Conservation (phyloP, 2,113 vertebrate genomes). For the Coracopsis vasa region DNA sequence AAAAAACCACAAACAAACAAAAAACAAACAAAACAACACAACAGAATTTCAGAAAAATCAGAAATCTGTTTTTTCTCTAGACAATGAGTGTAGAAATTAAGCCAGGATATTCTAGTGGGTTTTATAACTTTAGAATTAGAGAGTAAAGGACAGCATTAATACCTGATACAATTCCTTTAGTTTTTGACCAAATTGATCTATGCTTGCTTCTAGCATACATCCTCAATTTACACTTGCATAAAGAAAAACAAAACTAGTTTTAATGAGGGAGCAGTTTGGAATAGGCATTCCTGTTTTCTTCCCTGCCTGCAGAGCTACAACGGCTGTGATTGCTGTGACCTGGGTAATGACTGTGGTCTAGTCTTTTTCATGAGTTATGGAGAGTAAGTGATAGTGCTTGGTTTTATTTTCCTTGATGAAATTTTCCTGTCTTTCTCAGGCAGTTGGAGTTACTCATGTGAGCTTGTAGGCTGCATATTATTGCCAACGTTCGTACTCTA, state of each 20-base stretch:
- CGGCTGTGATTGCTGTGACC: background rate
- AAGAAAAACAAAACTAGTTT: background rate
- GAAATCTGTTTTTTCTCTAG: background rate
- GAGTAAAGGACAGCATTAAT: background rate
- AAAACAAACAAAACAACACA: background rate
- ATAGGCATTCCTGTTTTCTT: background rate
- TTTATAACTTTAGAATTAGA: background rate
- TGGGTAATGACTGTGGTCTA: background rate
- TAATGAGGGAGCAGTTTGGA: background rate
- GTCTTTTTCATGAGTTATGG: background rate
- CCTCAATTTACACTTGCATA: background rate
- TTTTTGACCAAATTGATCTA: background rate
- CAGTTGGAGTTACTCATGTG: background rate
- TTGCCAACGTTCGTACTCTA: rapidly evolving
- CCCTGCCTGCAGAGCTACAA: background rate
- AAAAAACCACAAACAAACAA: background rate
- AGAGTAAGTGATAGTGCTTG: background rate
- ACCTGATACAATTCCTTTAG: background rate
- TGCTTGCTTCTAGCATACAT: background rate
- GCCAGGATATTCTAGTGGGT: background rate
- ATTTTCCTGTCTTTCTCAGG: background rate
- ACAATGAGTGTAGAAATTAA: background rate
- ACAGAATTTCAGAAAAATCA: background rate
- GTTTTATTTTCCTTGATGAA: background rate
- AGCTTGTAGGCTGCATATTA: background rate